Evolutionary conservation across 1,140 invertebrate genomes (phyloP).

Genomic region (Brachionus sp.): DNA sequence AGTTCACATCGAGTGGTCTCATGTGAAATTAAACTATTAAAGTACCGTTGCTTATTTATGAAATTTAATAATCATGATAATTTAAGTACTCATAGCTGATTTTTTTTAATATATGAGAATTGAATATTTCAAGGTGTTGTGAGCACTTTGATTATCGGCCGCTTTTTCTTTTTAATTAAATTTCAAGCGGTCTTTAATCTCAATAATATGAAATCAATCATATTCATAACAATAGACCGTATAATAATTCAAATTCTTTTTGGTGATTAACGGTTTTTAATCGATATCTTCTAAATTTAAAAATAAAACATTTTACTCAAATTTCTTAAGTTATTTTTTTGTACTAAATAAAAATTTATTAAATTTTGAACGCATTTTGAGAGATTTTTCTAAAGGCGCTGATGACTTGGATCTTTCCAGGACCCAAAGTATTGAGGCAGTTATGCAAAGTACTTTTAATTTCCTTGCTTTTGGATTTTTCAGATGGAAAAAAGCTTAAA

Average conservation of each 20-base stretch:
- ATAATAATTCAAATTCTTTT: neutral
- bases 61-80: constrained; percentile 19
- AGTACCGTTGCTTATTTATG: constrained; percentile 24
- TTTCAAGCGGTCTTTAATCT: neutral
- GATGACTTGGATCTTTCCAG: too few relatives aligned
- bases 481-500: too few relatives aligned
- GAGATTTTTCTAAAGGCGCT: too few relatives aligned
- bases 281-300: neutral
- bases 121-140: neutral
- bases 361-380: too few relatives aligned
- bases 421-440: too few relatives aligned
- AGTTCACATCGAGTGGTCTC: neutral
- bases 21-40: constrained; percentile 8
- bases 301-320: too few relatives aligned
- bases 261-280: constrained; percentile 12
- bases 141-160: neutral
- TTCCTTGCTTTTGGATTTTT: too few relatives aligned
- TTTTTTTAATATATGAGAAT: neutral
- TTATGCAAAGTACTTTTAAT: too few relatives aligned
- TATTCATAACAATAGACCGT: constrained; percentile 3
- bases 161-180: neutral
- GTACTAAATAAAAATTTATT: too few relatives aligned
- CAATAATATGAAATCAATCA: constrained; percentile 35
- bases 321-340: too few relatives aligned
- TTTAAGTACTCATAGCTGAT: constrained; percentile 8